Evolutionary conservation across 2,797 vertebrate species (phyloP).

Genomic region (Girardinus metallicus): DNA sequence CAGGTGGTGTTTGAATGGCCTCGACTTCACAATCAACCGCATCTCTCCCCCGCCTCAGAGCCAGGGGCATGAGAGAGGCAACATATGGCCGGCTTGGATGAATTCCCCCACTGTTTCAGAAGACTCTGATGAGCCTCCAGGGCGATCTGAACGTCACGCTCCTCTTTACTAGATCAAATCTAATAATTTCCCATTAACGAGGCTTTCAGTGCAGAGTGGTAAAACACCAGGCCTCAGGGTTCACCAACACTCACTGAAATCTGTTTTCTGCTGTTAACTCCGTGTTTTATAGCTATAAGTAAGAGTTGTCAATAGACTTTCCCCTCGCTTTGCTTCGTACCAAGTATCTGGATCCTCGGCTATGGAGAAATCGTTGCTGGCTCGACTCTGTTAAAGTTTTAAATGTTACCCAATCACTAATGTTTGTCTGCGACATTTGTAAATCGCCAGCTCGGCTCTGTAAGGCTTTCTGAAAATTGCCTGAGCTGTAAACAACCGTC

Average conservation of each 20-base stretch:
- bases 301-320: conserved; percentile 73
- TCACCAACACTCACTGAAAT: conserved; percentile 43
- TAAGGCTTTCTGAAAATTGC: no score
- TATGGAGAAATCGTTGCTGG: no score
- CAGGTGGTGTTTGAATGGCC: conserved; percentile 72
- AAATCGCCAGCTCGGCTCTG: no score
- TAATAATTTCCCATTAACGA: conserved; percentile 84
- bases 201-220: conserved; percentile 75
- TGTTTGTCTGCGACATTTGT: no score
- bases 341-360: no score
- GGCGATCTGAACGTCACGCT: conserved; percentile 76
- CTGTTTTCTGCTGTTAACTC: conserved; percentile 61
- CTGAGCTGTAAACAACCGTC: no score
- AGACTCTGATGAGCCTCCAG: conserved; percentile 67
- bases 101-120: conserved; percentile 80
- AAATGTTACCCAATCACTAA: no score
- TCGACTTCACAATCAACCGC: conserved; percentile 55
- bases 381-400: no score
- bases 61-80: conserved; percentile 43
- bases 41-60: conserved; percentile 47
- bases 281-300: conserved; percentile 74
- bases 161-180: conserved; percentile 82
- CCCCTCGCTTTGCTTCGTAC: conserved; percentile 29
- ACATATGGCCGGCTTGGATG: conserved; percentile 70
- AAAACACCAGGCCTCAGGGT: conserved; percentile 60